phyloP scores from a whole-genome alignment of 1,140 invertebrate genomes.

The Trinorchestia longiramus region DNA sequence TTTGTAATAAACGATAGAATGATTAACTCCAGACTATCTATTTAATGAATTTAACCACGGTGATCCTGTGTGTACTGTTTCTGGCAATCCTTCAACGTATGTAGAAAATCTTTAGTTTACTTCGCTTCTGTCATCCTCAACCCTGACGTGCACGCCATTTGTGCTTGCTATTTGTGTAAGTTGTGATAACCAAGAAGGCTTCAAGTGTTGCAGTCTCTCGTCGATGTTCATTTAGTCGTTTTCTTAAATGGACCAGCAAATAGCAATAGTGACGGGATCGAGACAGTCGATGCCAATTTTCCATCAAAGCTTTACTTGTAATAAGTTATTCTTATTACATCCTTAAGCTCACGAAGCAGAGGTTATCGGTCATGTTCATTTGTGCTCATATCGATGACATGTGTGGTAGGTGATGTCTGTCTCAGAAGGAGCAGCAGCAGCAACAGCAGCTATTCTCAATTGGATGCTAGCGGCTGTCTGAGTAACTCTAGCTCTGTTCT shows the following conservation, averaged over 20 bases:
- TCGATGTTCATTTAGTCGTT: not conserved
- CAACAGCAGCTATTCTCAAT: not conserved
- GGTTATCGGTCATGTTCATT: not conserved
- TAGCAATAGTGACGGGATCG: too few species aligned
- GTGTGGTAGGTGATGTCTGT: not conserved
- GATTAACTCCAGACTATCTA: not conserved
- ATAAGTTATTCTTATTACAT: not conserved
- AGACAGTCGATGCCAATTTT: not conserved
- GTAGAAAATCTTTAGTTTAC: not conserved
- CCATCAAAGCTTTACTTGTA: not conserved
- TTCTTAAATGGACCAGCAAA: not conserved
- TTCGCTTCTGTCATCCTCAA: not conserved
- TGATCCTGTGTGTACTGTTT: not conserved
- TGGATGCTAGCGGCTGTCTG: not conserved
- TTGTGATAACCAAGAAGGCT: not conserved
- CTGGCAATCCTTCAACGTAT: not conserved
- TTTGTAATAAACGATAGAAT: not conserved
- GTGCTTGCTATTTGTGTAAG: not conserved
- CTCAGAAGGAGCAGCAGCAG: not conserved
- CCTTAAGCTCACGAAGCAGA: not conserved
- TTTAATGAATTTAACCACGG: not conserved
- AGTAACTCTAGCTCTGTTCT: slow-evolving; percentile 9
- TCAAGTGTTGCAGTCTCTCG: not conserved
- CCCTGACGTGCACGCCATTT: too few species aligned
- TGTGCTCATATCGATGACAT: not conserved